Base-by-base conservation (phyloP, 1,140 invertebrate species). In the Microplitis demolitor region DNA sequence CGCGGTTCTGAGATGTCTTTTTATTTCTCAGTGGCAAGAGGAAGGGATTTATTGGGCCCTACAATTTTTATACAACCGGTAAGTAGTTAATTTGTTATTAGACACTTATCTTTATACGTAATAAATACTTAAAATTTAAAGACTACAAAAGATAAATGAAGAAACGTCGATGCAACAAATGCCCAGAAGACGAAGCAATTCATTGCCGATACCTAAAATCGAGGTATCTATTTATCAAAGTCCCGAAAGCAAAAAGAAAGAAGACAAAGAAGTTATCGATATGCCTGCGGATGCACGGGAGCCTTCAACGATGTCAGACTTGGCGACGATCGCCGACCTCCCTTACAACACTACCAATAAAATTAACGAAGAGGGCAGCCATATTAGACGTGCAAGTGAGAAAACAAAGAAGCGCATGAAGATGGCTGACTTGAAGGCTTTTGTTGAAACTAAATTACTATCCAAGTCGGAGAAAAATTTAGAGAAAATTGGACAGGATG, bases 11-110 rank as follows among this genome's bases (percentile, higher is more conserved):
- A 90, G 97, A 66, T 99, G 97, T 86, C 89, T 99, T n/a, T 98
- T 99, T 85, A 94, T 98, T 72, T 91, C 95, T 0, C 96, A 98
- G 81, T 99, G 98, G 98, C 92, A 95, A 79, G 97, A 99, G 85
- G 97, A 99, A 86, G 98, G 98, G 1, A 93, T 99, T 34, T 96
- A 94, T 87, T 99, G 98, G 98, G 96, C 96, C 34, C 85, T 99
- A n/a, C 94, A 97, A 83, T 99, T 93, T 87, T 87, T 97, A 56
- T 94, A 95, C 76, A 94, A 96, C 80, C 91, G 96, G 95, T 95
- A 84, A 79, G 77, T 76, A 5, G 33, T 2, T 53, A 9, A 68
- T 14, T 51, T 60, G 66, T 60, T 14, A 66, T 69, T 14, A 35
- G 9, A 72, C 24, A 24, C 24, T 63, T 62, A 67, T 69, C 58